phyloP scores from a whole-genome alignment of 2,888 invertebrate species.

The Drosophila engyochracea region DNA sequence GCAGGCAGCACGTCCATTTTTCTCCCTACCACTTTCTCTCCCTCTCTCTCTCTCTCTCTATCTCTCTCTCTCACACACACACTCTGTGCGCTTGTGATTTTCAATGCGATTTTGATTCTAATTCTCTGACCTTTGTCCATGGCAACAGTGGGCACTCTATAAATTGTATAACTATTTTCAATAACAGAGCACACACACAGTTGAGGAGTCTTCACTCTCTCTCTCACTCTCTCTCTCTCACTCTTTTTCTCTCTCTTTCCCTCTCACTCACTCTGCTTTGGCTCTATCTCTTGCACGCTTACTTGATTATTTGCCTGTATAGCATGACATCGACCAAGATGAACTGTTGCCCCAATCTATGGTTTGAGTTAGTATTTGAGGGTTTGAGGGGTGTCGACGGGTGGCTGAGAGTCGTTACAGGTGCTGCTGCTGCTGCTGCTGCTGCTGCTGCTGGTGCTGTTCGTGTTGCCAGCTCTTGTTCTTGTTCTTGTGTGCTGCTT shows the following conservation, averaged over 20 bases:
- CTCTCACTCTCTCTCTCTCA: background rate
- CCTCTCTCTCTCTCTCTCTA: slow-evolving; percentile 4
- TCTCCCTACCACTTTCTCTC: background rate
- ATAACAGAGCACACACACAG: slow-evolving; percentile 54
- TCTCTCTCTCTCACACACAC: background rate
- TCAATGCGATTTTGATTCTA: slow-evolving; percentile 33
- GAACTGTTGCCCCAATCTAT: slow-evolving; percentile 25
- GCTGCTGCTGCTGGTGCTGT: slow-evolving; percentile 6
- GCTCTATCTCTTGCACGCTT: slow-evolving; percentile 12
- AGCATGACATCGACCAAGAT: slow-evolving; percentile 41
- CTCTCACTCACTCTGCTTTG: background rate
- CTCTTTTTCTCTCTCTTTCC: background rate
- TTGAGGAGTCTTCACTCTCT: slow-evolving; percentile 28
- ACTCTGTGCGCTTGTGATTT: slow-evolving; percentile 1
- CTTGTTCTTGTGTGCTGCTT: slow-evolving; percentile 17
- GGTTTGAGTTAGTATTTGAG: slow-evolving; percentile 6
- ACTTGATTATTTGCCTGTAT: slow-evolving; percentile 43
- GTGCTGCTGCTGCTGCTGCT: slow-evolving; percentile 33
- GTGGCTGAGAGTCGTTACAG: slow-evolving; percentile 19
- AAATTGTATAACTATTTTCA: slow-evolving; percentile 82
- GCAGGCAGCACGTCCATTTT: background rate
- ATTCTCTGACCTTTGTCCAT: slow-evolving; percentile 53
- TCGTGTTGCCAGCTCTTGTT: slow-evolving; percentile 2
- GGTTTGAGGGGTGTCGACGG: background rate
- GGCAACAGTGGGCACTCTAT: slow-evolving; percentile 55